Evolutionary conservation across 2,113 vertebrate genomes (phyloP), one percentile per base, ranked within the genome.

Genomic region (Zeus faber): DNA sequence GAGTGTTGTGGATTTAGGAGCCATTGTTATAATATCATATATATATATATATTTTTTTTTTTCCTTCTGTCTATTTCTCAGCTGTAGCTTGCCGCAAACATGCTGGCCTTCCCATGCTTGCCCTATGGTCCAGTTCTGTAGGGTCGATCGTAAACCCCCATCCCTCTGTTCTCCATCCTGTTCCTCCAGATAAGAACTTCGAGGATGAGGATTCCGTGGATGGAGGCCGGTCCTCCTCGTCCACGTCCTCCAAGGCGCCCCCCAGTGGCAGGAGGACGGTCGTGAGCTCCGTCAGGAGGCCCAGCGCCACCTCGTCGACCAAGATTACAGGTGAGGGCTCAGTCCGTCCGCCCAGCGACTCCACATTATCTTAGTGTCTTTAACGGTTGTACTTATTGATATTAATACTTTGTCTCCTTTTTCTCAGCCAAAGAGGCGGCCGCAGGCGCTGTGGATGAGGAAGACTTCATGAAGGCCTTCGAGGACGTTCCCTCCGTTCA

Each of bases 201-300:
- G 97, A 98, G 50, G 97, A 99, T 92, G 96, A 99, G 76, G 96
- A 98, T 74, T 99, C 95, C 0, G 90, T 98, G 88, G 97, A 99
- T 49, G 95, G 97, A 63, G 95, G 95, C 80, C 89, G 94, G 81
- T 95, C 95, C 87, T 96, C 95, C 67, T 98, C 97, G 65, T 94
- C 97, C n/a, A 94, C 95, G 3, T 96, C 94, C 11, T 96, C 95
- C 67, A 98, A 96, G 77, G 91, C 91, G 1, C 90, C 92, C 33
- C 72, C 91, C 18, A 82, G 88, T 84, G 91, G 91, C 0, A 90
- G 91, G 33, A 92, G 90, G 79, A 82, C 84, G 3, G 83, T 89
- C 25, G 82, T 92, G 87, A 90, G 82, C 47, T 88, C 92, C 2
- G 81, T 90, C 4, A 92, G 94, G 50, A 88, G 95, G 5, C 90